Evolutionary conservation across 2,113 vertebrate genomes (phyloP), one percentile per base, ranked within the genome.

Genomic region (Dolichotis patagonum): DNA sequence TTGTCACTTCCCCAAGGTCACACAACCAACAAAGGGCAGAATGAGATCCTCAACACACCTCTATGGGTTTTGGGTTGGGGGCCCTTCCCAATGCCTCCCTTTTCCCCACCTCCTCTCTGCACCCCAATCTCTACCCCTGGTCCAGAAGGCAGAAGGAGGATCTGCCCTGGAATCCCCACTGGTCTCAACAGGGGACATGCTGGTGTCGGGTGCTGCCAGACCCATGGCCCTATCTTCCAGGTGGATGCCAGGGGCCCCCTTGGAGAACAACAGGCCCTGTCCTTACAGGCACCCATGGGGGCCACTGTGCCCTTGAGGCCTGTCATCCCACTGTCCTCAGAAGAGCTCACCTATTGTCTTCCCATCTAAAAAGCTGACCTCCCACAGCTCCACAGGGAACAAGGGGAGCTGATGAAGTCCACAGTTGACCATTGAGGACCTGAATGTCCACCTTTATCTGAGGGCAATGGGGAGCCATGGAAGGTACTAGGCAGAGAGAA

Each of bases 51-150:
- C 46, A 54, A 85, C 67, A 52, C 41, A 32, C 49, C 32, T 54
- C 49, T 60, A 3, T 20, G 60, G 62, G 8, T 46, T 95, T 93
- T n/a, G 82, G 56, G 22, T 5, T 1, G 1, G 4, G 46, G n/a
- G 69, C 4, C 20, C 71, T 56, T 75, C 28, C 62, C 65, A 43
- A 20, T 20, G 28, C 26, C 20, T 32, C 41, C 46, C 17, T 43
- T 56, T 4, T 0, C 35, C 32, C 8, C 52, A 30, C 19, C 49
- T 38, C 14, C 0, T 2, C 2, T 26, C 24, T 26, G 9, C 11
- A 13, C 1, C 38, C 24, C 11, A 43, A 75, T 11, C 38, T 11
- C 38, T 75, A 17, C 10, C 20, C 71, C 38, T 73, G 38, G 4
- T 26, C 38, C 38, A 52, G 19, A 91, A n/a, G 52, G 54, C 41